phyloP scores from a whole-genome alignment of 2,113 vertebrate genomes.

The Pterocles orientalis region DNA sequence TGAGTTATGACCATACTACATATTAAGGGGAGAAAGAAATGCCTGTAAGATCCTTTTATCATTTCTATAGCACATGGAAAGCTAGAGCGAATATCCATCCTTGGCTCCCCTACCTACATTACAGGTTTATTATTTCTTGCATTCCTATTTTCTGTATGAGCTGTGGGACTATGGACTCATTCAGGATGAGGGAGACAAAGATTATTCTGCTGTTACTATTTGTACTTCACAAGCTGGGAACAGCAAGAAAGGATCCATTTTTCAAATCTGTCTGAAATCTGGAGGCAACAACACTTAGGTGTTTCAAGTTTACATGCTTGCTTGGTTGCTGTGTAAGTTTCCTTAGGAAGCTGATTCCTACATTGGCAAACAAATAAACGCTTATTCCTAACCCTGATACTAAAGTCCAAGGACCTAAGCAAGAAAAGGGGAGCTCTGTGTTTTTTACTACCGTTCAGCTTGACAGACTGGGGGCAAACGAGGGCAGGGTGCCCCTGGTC shows the following conservation, averaged over 20 bases:
- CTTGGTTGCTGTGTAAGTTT: not conserved
- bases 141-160: constrained; percentile 32
- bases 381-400: not conserved
- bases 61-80: constrained; percentile 26
- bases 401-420: not conserved
- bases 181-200: not conserved
- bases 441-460: not conserved
- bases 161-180: not conserved
- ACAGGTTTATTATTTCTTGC: constrained; percentile 37
- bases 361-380: not conserved
- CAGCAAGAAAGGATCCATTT: not conserved
- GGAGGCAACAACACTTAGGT: not conserved
- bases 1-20: constrained; percentile 23
- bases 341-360: not conserved
- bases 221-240: not conserved
- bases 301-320: not conserved
- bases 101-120: not conserved
- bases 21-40: not conserved
- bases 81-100: not conserved
- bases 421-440: not conserved
- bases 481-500: not conserved
- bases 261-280: constrained; percentile 20
- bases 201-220: constrained; percentile 24
- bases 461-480: not conserved
- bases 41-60: constrained; percentile 35